Percentiles rank a stretch among this genome's conserved stretches.
Conservation (phyloP, 2,888 invertebrate species). For the Aspidiotus destructor region DNA sequence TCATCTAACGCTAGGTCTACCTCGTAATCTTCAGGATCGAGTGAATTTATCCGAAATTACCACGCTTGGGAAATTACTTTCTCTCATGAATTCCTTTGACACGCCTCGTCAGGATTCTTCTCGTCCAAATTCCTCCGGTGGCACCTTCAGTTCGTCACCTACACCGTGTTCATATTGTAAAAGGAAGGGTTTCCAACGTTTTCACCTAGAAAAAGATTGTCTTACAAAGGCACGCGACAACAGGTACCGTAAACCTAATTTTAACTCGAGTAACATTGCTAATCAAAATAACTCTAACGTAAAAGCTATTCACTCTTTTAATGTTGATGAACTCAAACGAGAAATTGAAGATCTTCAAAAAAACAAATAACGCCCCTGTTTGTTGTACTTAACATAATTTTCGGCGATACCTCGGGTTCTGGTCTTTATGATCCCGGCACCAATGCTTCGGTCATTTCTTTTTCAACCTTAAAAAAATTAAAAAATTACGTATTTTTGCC, state of each 20-base stretch:
- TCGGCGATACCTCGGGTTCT: neutral
- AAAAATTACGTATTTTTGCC: neutral
- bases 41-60: neutral
- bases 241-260: no score
- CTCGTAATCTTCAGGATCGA: neutral
- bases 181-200: neutral
- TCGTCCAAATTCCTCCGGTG: no score
- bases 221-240: neutral
- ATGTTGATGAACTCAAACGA: neutral
- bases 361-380: neutral
- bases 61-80: neutral
- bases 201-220: neutral
- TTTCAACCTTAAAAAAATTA: neutral
- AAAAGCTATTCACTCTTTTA: neutral
- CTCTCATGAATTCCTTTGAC: neutral
- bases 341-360: neutral
- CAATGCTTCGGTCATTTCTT: neutral
- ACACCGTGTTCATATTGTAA: constrained; percentile 1
- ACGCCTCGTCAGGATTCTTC: neutral
- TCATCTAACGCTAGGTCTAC: neutral
- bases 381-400: neutral
- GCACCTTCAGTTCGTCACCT: no score
- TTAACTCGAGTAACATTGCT: no score
- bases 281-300: no score
- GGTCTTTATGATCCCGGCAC: neutral